A percentile compares a stretch with the other conserved stretches of the same genome.
Conservation (phyloP, 35 echinoderm and acorn worm genomes). For the Apostichopus parvimensis region DNA sequence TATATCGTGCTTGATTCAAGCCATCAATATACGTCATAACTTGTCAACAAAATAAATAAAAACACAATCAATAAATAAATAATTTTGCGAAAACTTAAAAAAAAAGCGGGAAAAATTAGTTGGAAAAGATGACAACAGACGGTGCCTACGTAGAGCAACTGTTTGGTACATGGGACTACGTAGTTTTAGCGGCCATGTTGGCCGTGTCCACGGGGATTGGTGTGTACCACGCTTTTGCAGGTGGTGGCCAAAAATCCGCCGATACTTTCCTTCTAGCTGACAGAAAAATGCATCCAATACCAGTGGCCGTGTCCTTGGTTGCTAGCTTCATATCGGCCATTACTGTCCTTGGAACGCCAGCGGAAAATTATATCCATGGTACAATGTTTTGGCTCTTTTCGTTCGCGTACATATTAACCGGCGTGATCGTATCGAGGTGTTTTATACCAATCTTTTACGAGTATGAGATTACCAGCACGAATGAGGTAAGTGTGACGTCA, state of each 20-base stretch:
- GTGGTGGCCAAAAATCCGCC: conserved; percentile 73
- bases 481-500: conserved; percentile 62
- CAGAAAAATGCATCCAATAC: conserved; percentile 76
- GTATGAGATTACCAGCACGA: conserved; percentile 58
- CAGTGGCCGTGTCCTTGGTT: conserved; percentile 69
- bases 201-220: conserved; percentile 67
- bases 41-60: neutral
- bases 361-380: conserved; percentile 80
- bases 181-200: conserved; percentile 32
- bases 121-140: neutral
- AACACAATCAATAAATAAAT: neutral
- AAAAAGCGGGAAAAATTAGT: neutral
- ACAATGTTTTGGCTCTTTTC: conserved; percentile 82
- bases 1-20: too few relatives aligned
- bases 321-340: conserved; percentile 87
- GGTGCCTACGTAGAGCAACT: neutral
- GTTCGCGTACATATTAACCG: conserved; percentile 57
- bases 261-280: conserved; percentile 78
- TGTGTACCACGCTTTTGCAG: conserved; percentile 74
- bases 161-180: conserved; percentile 65
- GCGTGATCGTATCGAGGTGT: conserved; percentile 6
- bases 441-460: conserved; percentile 78
- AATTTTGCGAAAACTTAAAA: neutral
- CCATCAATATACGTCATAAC: neutral
- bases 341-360: conserved; percentile 83